phyloP scores from a whole-genome alignment of 2,888 invertebrate species.

The Meandrusa payeni region DNA sequence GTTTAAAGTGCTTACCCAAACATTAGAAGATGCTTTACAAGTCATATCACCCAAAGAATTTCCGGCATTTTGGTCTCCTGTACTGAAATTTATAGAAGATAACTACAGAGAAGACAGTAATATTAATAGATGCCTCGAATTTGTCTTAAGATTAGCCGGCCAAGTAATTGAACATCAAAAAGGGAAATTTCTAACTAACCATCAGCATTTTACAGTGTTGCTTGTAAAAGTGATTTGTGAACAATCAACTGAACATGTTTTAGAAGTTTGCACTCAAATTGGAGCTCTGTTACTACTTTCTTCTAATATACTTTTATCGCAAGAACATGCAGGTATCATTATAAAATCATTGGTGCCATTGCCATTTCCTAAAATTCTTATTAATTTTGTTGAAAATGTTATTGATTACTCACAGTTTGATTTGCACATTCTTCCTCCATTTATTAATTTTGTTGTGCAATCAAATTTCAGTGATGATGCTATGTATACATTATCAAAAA shows the following conservation, averaged over 20 bases:
- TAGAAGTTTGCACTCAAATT: constrained; percentile 77
- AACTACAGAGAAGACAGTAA: constrained; percentile 57
- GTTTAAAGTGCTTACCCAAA: constrained; percentile 84
- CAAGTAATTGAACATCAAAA: constrained; percentile 82
- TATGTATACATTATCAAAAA: constrained; percentile 82
- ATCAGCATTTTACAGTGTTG: constrained; percentile 80
- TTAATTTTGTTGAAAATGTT: constrained; percentile 84
- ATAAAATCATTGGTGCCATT: constrained; percentile 83
- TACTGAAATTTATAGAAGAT: constrained; percentile 56
- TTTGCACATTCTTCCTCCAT: constrained; percentile 84
- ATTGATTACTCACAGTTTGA: constrained; percentile 86
- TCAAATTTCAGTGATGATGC: constrained; percentile 75
- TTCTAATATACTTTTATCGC: constrained; percentile 83
- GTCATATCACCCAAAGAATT: constrained; percentile 83
- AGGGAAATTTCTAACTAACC: constrained; percentile 83
- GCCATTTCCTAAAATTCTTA: constrained; percentile 77
- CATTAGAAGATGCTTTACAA: constrained; percentile 82
- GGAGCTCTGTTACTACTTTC: constrained; percentile 82
- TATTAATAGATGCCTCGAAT: constrained; percentile 54
- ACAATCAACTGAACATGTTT: constrained; percentile 65
- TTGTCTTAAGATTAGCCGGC: constrained; percentile 80
- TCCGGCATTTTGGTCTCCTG: constrained; percentile 83
- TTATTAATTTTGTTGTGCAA: constrained; percentile 81
- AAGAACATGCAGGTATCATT: constrained; percentile 87
- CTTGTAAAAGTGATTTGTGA: constrained; percentile 75